These are phyloP conservation scores for Agriotes lineatus DNA, from an alignment of 2,888 invertebrate genomes.

Conservation along the genomic window DNA sequence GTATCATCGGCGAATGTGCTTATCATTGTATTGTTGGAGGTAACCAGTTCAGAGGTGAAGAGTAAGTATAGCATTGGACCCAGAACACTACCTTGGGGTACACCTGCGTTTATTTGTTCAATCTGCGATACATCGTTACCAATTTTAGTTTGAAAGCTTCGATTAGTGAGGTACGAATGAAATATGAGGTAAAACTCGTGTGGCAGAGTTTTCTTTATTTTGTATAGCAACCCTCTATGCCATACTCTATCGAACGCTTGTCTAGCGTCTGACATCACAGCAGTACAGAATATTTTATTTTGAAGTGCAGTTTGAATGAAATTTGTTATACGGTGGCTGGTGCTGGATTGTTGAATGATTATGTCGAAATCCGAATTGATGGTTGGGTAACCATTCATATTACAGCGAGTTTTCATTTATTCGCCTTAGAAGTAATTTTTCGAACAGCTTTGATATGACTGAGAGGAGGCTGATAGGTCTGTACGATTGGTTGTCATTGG, in stretches of 20 bases:
- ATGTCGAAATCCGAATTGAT: conserved; percentile 6
- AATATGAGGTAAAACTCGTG: neutral
- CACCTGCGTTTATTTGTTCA: conserved; percentile 17
- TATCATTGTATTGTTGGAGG: conserved; percentile 2
- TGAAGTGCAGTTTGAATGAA: conserved; percentile 1
- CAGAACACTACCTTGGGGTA: conserved; percentile 16
- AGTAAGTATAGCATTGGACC: neutral
- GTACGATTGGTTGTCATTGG: conserved; percentile 3
- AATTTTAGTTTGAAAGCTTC: conserved; percentile 13
- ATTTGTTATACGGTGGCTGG: conserved; percentile 4
- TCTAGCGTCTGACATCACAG: conserved; percentile 1
- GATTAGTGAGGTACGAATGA: neutral
- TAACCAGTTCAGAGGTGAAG: conserved; percentile 5
- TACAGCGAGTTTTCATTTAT: conserved; percentile 1
- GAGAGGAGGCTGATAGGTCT: conserved; percentile 12
- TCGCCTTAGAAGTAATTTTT: conserved; percentile 2
- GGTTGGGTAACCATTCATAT: conserved; percentile 1
- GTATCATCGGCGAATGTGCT: conserved; percentile 6
- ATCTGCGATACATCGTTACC: neutral
- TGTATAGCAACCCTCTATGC: conserved; percentile 8
- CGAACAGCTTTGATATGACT: conserved; percentile 13
- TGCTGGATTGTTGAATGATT: conserved; percentile 18
- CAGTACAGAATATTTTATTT: conserved; percentile 5
- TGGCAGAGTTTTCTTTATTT: conserved; percentile 8
- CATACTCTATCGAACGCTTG: conserved; percentile 13